A percentile compares a stretch with the other conserved stretches of the same genome.
Evolutionary conservation across 2,797 vertebrate genomes (phyloP).

Genomic region (Rhynchotus rufescens): DNA sequence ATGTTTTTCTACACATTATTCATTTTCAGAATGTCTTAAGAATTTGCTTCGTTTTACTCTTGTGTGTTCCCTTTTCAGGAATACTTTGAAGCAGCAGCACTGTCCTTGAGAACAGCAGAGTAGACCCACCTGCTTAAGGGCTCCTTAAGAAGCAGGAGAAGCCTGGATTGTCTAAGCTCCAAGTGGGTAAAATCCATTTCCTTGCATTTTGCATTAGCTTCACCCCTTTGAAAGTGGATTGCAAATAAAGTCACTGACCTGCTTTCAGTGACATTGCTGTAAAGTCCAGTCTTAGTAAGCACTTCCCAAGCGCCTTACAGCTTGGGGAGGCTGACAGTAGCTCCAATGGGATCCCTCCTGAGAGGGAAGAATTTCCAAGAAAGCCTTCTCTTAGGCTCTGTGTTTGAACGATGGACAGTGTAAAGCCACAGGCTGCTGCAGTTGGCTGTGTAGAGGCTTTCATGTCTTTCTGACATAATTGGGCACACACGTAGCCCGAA

Average conservation of each 20-base stretch:
- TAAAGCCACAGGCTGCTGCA: background rate
- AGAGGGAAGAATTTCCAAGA: background rate
- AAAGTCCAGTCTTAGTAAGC: background rate
- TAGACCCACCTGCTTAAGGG: background rate
- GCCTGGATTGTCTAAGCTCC: background rate
- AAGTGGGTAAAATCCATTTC: background rate
- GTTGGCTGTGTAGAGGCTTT: conserved; percentile 22
- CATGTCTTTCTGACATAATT: conserved; percentile 4
- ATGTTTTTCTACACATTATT: background rate
- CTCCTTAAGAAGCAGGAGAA: background rate
- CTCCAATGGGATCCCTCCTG: background rate
- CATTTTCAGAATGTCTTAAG: background rate
- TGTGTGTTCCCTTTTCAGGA: background rate
- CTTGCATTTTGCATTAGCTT: background rate
- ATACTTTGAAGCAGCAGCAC: background rate
- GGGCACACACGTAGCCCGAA: conserved; percentile 23
- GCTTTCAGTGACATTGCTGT: background rate
- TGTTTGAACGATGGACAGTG: background rate
- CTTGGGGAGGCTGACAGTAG: background rate
- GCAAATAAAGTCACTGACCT: background rate
- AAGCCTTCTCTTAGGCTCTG: background rate
- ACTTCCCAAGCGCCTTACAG: background rate
- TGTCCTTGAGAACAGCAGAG: background rate
- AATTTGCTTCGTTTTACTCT: background rate
- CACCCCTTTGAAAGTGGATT: background rate